Percentiles rank a stretch among this genome's conserved stretches.
These are phyloP conservation scores for Calypte anna DNA, from an alignment of 2,113 vertebrate species.

Conservation along the genomic window DNA sequence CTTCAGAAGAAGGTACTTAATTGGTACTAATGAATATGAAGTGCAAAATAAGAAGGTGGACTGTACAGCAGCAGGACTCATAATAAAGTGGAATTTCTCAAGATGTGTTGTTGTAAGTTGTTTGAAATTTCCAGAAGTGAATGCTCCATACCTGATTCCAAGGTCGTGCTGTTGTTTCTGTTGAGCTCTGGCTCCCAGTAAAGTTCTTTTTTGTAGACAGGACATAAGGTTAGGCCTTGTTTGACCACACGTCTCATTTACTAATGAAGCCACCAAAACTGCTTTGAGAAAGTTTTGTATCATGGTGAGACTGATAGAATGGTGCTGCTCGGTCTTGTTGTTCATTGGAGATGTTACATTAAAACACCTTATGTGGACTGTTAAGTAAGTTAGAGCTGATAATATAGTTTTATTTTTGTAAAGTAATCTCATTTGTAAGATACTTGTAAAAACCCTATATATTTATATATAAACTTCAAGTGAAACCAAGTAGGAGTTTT, in stretches of 20 bases:
- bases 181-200: background rate
- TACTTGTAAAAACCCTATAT: background rate
- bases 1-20: background rate
- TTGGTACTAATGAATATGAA: background rate
- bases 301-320: background rate
- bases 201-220: background rate
- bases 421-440: background rate
- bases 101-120: accelerated
- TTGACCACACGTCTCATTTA: background rate
- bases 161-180: background rate
- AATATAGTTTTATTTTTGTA: background rate
- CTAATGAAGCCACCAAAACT: background rate
- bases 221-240: background rate
- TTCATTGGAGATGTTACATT: background rate
- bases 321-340: background rate
- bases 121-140: background rate
- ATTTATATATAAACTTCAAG: background rate
- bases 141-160: background rate
- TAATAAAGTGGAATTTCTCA: background rate
- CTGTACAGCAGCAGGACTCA: background rate
- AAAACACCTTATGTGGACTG: background rate
- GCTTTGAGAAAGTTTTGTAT: background rate
- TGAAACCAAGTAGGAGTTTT: background rate
- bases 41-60: background rate
- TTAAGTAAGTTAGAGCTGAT: background rate